Percentiles rank a stretch among this genome's conserved stretches.
Evolutionary conservation across 1,140 invertebrate species (phyloP).

Genomic region (Anastrepha obliqua): DNA sequence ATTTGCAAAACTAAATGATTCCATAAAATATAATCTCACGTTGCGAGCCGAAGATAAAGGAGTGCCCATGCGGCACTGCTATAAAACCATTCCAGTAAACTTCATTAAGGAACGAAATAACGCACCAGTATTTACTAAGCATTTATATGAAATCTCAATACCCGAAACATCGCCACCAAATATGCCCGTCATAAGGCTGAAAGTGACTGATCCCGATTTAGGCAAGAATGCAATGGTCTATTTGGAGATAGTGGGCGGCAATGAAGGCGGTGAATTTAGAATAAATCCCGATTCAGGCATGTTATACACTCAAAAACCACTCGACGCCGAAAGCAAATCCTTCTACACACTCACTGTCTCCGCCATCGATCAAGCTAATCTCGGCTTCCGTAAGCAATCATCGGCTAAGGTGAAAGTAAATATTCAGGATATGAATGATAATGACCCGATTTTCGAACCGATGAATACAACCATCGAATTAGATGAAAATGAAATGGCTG

Average conservation of each 20-base stretch:
- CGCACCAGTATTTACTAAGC: constrained; percentile 89
- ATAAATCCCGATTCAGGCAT: constrained; percentile 93
- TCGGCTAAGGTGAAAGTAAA: constrained; percentile 93
- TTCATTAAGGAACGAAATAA: constrained; percentile 90
- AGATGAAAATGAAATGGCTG: constrained; percentile 91
- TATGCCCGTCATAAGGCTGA: constrained; percentile 89
- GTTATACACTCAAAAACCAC: constrained; percentile 86
- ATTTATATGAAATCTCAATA: constrained; percentile 91
- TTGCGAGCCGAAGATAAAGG: constrained; percentile 90
- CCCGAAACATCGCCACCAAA: constrained; percentile 91
- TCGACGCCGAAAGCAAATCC: constrained; percentile 92
- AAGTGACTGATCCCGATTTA: constrained; percentile 89
- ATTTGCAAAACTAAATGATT: constrained; percentile 84
- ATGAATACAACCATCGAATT: constrained; percentile 80
- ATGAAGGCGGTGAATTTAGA: constrained; percentile 90
- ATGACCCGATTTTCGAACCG: constrained; percentile 90
- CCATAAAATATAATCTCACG: constrained; percentile 90
- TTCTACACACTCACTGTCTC: constrained; percentile 94
- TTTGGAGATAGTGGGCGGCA: constrained; percentile 93
- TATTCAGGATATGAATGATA: constrained; percentile 93
- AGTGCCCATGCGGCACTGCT: constrained; percentile 83
- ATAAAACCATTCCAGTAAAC: constrained; percentile 84
- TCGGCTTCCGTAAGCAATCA: constrained; percentile 87
- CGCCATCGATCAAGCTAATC: constrained; percentile 91
- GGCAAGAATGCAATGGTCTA: constrained; percentile 89